A percentile compares a stretch with the other conserved stretches of the same genome.
These are phyloP conservation scores for Agrochola macilenta DNA, from an alignment of 2,888 invertebrate genomes.

Conservation along the genomic window DNA sequence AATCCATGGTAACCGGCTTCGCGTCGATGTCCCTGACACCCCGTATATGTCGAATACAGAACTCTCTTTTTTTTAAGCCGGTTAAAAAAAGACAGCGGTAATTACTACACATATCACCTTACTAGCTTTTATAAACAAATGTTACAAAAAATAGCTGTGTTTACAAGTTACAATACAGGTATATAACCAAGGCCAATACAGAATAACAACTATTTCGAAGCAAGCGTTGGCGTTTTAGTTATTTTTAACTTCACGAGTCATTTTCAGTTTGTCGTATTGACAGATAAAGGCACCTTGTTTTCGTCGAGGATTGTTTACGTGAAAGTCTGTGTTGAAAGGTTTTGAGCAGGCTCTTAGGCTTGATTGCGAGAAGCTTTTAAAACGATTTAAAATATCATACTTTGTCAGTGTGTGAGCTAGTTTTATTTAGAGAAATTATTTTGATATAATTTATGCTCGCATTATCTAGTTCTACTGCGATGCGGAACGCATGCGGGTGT, in stretches of 20 bases:
- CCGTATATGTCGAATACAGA: no score
- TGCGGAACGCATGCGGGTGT: not conserved
- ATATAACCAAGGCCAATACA: conserved; percentile 44
- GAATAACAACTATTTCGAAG: conserved; percentile 44
- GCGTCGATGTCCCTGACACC: no score
- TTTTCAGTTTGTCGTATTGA: conserved; percentile 29
- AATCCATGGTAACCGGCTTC: no score
- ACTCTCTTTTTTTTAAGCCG: no score
- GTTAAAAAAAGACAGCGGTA: no score
- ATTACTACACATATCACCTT: no score
- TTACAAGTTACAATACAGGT: conserved; percentile 44
- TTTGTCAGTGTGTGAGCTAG: not conserved
- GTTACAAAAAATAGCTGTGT: conserved; percentile 39
- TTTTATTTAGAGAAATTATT: not conserved
- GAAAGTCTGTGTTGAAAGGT: conserved; percentile 1
- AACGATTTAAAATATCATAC: no score
- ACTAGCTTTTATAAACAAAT: conserved; percentile 29
- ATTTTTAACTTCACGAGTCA: conserved; percentile 53
- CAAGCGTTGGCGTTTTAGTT: conserved; percentile 45
- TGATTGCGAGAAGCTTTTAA: not conserved
- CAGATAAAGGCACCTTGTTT: conserved; percentile 9
- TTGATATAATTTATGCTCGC: not conserved
- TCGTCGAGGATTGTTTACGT: conserved; percentile 20
- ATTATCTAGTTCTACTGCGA: not conserved
- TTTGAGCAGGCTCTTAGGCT: not conserved